These are phyloP conservation scores for Coenobita brevimanus DNA, from an alignment of 1,140 invertebrate species.

Conservation along the genomic window DNA sequence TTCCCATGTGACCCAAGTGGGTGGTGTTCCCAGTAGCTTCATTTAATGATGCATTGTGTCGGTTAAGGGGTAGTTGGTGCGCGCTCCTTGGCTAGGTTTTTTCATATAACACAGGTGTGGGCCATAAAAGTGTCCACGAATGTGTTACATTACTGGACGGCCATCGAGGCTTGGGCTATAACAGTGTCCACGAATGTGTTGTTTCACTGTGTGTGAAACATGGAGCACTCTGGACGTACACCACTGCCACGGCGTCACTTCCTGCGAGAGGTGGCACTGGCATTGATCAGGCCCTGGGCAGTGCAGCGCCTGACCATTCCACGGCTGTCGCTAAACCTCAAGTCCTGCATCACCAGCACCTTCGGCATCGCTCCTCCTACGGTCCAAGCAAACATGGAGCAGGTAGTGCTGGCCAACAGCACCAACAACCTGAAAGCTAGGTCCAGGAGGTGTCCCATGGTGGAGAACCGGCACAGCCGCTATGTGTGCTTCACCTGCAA, in stretches of 20 bases:
- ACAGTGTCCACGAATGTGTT: too few species aligned
- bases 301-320: not conserved
- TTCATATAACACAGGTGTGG: too few species aligned
- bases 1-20: too few species aligned
- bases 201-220: too few species aligned
- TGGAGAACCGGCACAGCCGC: conserved; percentile 4
- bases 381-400: conserved; percentile 1
- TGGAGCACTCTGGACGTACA: too few species aligned
- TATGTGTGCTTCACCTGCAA: conserved; percentile 26
- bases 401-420: conserved; percentile 23
- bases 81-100: too few species aligned
- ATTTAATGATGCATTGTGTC: too few species aligned
- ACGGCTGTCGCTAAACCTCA: not conserved
- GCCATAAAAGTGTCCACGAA: too few species aligned
- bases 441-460: not conserved
- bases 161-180: not conserved
- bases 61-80: too few species aligned
- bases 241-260: conserved; percentile 12
- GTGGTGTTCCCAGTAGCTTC: too few species aligned
- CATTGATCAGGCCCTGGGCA: conserved; percentile 9
- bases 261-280: conserved; percentile 8
- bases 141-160: not conserved
- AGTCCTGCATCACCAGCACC: conserved; percentile 21
- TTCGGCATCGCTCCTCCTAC: conserved; percentile 17
- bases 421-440: conserved; percentile 9